phyloP scores from a whole-genome alignment of 2,797 vertebrate genomes.

The Lophura swinhoii region DNA sequence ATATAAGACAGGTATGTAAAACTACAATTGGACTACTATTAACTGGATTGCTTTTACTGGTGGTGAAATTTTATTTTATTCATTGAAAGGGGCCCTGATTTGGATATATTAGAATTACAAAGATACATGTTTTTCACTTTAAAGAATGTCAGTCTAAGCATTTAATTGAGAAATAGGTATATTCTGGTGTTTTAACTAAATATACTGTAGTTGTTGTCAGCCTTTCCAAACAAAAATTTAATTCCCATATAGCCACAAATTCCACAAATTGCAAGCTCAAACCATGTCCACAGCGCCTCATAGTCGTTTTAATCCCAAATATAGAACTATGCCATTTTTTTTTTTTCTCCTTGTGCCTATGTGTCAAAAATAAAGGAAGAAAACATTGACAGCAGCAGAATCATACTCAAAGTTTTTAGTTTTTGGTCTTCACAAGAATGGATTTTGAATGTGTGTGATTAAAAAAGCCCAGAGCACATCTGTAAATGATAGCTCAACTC shows the following conservation, averaged over 20 bases:
- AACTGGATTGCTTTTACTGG: not conserved
- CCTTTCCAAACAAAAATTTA: not conserved
- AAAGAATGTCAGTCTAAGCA: constrained; percentile 19
- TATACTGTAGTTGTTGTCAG: constrained; percentile 30
- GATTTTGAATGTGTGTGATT: not conserved
- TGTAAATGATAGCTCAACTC: constrained; percentile 29
- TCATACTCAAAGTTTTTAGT: not conserved
- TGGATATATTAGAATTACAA: not conserved
- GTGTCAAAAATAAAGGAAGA: not conserved
- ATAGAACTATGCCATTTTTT: not conserved
- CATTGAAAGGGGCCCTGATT: not conserved
- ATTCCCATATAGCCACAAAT: constrained; percentile 25
- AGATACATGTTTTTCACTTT: constrained; percentile 38
- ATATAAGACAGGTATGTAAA: not conserved
- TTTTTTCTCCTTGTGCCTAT: not conserved
- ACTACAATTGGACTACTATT: not conserved
- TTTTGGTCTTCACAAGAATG: not conserved
- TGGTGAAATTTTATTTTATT: not conserved
- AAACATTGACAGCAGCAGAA: not conserved
- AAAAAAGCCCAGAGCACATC: not conserved
- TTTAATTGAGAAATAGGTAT: constrained; percentile 39
- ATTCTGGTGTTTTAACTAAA: constrained; percentile 29
- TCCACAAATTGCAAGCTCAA: constrained; percentile 21
- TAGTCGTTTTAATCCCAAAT: not conserved
- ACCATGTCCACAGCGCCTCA: not conserved